These are phyloP conservation scores for Phalacrocorax pelagicus DNA, from an alignment of 2,113 vertebrate species.

Conservation along the genomic window DNA sequence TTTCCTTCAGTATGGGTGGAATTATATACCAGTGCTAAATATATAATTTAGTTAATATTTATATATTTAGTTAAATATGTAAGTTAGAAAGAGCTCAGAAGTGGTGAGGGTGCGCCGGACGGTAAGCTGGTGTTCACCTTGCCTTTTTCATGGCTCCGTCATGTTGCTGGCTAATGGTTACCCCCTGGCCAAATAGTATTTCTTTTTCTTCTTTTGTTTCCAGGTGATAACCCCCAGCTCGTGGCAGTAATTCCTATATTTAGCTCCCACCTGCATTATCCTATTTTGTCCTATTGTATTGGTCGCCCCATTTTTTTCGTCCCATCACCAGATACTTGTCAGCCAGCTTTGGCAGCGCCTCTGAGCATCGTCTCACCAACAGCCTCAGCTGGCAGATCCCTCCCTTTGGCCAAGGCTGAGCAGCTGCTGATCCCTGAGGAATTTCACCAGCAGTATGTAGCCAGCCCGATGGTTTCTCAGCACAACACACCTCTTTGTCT, in stretches of 20 bases:
- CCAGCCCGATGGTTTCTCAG: not conserved
- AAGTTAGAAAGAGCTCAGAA: not conserved
- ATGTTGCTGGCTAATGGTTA: not conserved
- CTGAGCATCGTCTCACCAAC: not conserved
- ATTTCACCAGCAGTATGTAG: not conserved
- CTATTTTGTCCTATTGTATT: not conserved
- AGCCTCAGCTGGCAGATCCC: not conserved
- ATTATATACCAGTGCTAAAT: not conserved
- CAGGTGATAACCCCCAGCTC: not conserved
- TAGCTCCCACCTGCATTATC: not conserved
- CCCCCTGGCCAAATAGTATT: not conserved
- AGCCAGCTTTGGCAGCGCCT: accelerated
- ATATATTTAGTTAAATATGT: too few species aligned
- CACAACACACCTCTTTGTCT: conserved; percentile 4
- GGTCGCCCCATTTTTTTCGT: not conserved
- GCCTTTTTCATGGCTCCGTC: not conserved
- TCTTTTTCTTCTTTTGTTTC: not conserved
- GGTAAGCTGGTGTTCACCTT: not conserved
- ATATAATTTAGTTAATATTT: not conserved
- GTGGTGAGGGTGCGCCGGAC: not conserved
- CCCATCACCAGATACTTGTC: not conserved
- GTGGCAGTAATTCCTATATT: not conserved
- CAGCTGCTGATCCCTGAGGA: not conserved
- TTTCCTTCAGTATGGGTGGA: not conserved
- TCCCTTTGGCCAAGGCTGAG: not conserved